These are phyloP conservation scores for Anadara kagoshimensis DNA, from an alignment of 1,140 invertebrate species.

Conservation along the genomic window DNA sequence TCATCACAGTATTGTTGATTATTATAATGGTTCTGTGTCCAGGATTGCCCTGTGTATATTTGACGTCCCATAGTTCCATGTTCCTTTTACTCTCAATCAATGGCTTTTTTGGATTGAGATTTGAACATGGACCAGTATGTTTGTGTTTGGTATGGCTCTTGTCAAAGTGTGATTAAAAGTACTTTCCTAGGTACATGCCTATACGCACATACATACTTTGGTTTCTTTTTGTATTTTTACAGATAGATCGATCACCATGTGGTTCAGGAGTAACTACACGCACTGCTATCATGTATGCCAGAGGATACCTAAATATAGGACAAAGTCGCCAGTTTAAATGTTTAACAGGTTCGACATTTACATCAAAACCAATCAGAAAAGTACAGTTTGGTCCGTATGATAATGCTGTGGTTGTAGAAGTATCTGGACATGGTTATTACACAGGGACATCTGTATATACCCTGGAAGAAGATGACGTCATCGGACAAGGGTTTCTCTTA, in stretches of 20 bases:
- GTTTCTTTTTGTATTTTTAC: background rate
- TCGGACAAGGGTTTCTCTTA: conserved; percentile 60
- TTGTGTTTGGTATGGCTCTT: too few relatives aligned
- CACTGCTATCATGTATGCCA: conserved; percentile 64
- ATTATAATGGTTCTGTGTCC: too few relatives aligned
- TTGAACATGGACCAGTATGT: too few relatives aligned
- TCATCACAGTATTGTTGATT: too few relatives aligned
- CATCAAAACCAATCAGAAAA: conserved; percentile 44
- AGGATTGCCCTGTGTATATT: too few relatives aligned
- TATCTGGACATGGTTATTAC: conserved; percentile 65
- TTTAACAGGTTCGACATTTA: conserved; percentile 53
- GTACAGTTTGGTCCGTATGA: conserved; percentile 36
- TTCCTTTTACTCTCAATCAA: too few relatives aligned
- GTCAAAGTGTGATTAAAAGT: too few relatives aligned
- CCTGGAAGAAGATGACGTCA: conserved; percentile 59
- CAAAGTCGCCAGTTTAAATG: conserved; percentile 61
- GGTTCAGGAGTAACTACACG: conserved; percentile 70
- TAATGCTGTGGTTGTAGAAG: conserved; percentile 63
- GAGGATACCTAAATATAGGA: conserved; percentile 50
- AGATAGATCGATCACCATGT: conserved; percentile 70
- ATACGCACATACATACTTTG: too few relatives aligned
- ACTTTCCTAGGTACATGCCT: too few relatives aligned
- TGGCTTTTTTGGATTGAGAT: too few relatives aligned
- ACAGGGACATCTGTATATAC: conserved; percentile 57
- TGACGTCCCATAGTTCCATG: too few relatives aligned